A percentile compares a stretch with the other conserved stretches of the same genome.
These are phyloP conservation scores for Harpagoxenus sublaevis DNA, from an alignment of 2,888 invertebrate species.

Conservation along the genomic window DNA sequence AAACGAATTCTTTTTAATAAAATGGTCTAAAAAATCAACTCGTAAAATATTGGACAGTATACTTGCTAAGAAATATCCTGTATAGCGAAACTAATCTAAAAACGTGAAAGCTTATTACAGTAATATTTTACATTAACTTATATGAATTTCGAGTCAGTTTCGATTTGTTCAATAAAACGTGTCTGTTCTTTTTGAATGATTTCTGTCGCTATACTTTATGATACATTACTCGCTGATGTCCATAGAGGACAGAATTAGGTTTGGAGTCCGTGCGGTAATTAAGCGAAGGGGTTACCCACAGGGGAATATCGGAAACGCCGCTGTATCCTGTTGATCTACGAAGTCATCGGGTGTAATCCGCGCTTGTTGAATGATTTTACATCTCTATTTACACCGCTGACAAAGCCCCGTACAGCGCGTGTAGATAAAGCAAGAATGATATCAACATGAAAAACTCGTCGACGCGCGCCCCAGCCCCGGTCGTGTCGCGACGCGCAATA, in stretches of 20 bases:
- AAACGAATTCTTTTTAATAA: neutral
- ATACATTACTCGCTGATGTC: neutral
- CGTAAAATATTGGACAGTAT: neutral
- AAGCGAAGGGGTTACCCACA: slow-evolving; percentile 23
- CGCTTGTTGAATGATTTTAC: slow-evolving; percentile 58
- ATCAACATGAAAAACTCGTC: slow-evolving; percentile 72
- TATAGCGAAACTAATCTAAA: neutral
- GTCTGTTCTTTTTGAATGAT: neutral
- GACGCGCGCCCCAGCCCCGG: slow-evolving; percentile 70
- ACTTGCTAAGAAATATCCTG: neutral
- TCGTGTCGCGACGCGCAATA: slow-evolving; percentile 68
- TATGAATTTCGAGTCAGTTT: neutral
- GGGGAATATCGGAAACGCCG: slow-evolving; percentile 39
- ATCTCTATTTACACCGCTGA: slow-evolving; percentile 66
- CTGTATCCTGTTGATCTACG: slow-evolving; percentile 49
- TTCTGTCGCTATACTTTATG: neutral
- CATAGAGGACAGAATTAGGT: slow-evolving; percentile 7
- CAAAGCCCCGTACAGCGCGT: slow-evolving; percentile 62
- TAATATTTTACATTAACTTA: slow-evolving; percentile 6
- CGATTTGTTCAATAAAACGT: neutral
- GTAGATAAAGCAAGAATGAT: slow-evolving; percentile 68
- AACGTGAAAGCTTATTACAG: neutral
- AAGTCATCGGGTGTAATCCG: slow-evolving; percentile 53
- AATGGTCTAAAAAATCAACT: neutral
- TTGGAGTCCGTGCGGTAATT: slow-evolving; percentile 33